phyloP scores from a whole-genome alignment of 2,888 invertebrate species.

The Drosophila gaucha region DNA sequence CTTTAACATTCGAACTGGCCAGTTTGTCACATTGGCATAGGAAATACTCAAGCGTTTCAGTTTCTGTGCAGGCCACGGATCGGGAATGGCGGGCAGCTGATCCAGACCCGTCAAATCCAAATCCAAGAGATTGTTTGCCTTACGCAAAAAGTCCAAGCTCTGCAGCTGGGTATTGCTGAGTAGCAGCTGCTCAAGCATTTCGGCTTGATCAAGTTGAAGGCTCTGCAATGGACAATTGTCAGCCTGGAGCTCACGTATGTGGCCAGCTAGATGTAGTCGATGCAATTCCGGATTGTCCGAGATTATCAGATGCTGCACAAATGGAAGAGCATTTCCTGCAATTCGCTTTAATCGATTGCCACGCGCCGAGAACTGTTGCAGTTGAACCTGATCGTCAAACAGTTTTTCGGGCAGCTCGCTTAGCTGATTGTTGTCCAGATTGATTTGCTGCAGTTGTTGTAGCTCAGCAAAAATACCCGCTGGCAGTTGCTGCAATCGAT shows the following conservation, averaged over 20 bases:
- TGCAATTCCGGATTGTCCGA: slow-evolving; percentile 40
- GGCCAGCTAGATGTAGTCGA: slow-evolving; percentile 30
- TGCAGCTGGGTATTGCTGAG: slow-evolving; percentile 40
- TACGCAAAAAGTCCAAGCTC: slow-evolving; percentile 46
- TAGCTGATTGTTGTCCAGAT: slow-evolving; percentile 50
- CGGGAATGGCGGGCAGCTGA: slow-evolving; percentile 37
- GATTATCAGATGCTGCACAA: slow-evolving; percentile 34
- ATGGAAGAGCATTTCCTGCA: slow-evolving; percentile 26
- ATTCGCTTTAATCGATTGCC: slow-evolving; percentile 43
- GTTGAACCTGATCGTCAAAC: slow-evolving; percentile 26
- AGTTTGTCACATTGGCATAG: slow-evolving; percentile 20
- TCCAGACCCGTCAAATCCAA: slow-evolving; percentile 54
- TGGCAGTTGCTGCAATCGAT: slow-evolving; percentile 31
- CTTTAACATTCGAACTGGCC: slow-evolving; percentile 35
- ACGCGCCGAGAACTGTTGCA: slow-evolving; percentile 43
- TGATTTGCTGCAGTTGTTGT: slow-evolving; percentile 24
- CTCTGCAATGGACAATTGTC: slow-evolving; percentile 45
- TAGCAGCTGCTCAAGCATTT: slow-evolving; percentile 38
- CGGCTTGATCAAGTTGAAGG: slow-evolving; percentile 32
- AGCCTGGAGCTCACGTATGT: slow-evolving; percentile 35
- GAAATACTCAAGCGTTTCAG: slow-evolving; percentile 54
- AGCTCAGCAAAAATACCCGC: slow-evolving; percentile 21
- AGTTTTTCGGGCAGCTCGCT: slow-evolving; percentile 33
- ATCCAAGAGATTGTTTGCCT: slow-evolving; percentile 44
- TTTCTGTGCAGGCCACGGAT: slow-evolving; percentile 39